phyloP scores from a whole-genome alignment of 2,797 vertebrate species.

The Antrozous pallidus region DNA sequence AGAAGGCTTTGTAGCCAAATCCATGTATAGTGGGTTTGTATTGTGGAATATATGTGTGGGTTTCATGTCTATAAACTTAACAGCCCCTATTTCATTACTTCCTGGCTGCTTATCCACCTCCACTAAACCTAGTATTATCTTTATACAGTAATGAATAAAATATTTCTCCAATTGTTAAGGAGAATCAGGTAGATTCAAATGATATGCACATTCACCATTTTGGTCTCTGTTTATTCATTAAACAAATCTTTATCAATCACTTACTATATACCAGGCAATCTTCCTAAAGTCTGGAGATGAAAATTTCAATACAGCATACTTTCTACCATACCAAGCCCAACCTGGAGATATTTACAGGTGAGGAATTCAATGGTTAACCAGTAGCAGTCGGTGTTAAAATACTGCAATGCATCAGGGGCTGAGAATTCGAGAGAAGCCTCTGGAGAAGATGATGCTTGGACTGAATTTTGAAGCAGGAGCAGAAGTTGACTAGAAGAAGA shows the following conservation, averaged over 20 bases:
- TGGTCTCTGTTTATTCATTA: background rate
- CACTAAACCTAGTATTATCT: background rate
- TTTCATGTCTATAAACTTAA: background rate
- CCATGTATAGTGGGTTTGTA: too few species aligned
- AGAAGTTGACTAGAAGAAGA: background rate
- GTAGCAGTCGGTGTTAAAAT: background rate
- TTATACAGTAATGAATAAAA: constrained; percentile 4
- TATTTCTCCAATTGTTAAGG: background rate
- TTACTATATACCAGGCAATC: background rate
- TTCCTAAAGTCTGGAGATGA: background rate
- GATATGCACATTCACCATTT: background rate
- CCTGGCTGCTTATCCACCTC: background rate
- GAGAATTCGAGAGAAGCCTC: background rate
- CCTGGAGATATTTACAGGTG: background rate
- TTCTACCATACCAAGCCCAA: background rate
- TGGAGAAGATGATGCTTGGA: background rate
- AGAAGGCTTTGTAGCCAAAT: background rate
- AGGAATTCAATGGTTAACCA: background rate
- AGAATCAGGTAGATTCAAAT: background rate
- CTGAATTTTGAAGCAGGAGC: background rate
- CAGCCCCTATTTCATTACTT: background rate
- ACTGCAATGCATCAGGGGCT: background rate
- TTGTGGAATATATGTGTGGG: background rate
- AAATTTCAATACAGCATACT: background rate
- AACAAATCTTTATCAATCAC: background rate